phyloP scores from a whole-genome alignment of 1,140 invertebrate genomes.

The Epicauta chinensis region DNA sequence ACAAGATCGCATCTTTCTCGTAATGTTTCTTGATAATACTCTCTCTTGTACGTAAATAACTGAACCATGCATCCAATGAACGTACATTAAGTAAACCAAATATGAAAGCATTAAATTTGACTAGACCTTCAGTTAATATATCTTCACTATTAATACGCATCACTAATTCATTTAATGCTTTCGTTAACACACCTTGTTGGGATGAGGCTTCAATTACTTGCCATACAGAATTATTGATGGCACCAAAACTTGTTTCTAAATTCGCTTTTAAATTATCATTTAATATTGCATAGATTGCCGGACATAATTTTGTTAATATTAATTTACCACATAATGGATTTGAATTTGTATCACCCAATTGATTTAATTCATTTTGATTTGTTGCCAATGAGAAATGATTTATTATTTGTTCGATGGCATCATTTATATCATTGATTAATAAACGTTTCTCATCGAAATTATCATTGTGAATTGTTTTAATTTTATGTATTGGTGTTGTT shows the following conservation, averaged over 20 bases:
- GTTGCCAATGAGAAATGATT: conserved; percentile 51
- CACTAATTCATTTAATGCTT: conserved; percentile 79
- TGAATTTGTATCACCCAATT: conserved; percentile 49
- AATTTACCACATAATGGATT: conserved; percentile 61
- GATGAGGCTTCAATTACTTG: conserved; percentile 81
- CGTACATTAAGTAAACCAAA: conserved; percentile 78
- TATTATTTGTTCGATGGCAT: conserved; percentile 60
- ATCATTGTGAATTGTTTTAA: conserved; percentile 41
- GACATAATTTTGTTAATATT: conserved; percentile 67
- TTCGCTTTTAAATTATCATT: conserved; percentile 74
- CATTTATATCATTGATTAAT: conserved; percentile 58
- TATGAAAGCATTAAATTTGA: conserved; percentile 87
- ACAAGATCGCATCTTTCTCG: conserved; percentile 60
- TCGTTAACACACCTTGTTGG: conserved; percentile 76
- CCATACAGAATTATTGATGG: conserved; percentile 83
- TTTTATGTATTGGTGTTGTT: conserved; percentile 30
- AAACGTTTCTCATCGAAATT: conserved; percentile 36
- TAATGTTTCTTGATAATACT: conserved; percentile 78
- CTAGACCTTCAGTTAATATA: conserved; percentile 72
- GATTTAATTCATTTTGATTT: conserved; percentile 50
- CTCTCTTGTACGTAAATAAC: conserved; percentile 74
- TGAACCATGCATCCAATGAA: conserved; percentile 79
- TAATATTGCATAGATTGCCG: conserved; percentile 76
- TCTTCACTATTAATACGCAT: conserved; percentile 79
- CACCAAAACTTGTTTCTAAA: conserved; percentile 79